A percentile compares a stretch with the other conserved stretches of the same genome.
These are phyloP conservation scores for Esperia sulphurella DNA, from an alignment of 2,888 invertebrate genomes.

Conservation along the genomic window DNA sequence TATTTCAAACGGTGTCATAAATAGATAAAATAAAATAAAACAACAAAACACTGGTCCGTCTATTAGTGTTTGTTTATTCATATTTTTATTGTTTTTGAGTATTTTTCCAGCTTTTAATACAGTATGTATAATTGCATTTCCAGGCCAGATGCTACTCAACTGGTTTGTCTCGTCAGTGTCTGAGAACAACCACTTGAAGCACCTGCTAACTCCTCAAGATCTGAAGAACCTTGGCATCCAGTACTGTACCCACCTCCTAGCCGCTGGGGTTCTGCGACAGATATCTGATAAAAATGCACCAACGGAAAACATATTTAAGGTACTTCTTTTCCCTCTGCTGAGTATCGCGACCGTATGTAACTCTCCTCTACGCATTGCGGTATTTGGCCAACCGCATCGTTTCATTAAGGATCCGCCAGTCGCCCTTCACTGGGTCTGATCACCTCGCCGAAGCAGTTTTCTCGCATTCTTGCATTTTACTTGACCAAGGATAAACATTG, in stretches of 20 bases:
- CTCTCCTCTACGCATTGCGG: too few relatives aligned
- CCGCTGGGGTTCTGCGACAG: conserved; percentile 91
- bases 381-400: too few relatives aligned
- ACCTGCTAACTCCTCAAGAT: conserved; percentile 83
- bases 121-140: conserved; percentile 27
- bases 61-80: neutral
- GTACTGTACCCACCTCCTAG: conserved; percentile 92
- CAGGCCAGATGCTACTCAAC: conserved; percentile 95
- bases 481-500: too few relatives aligned
- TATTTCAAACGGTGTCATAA: neutral
- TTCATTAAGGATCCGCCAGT: too few relatives aligned
- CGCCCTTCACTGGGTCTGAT: too few relatives aligned
- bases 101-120: neutral
- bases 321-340: conserved; percentile 31
- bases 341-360: too few relatives aligned
- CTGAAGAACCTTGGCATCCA: conserved; percentile 87
- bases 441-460: too few relatives aligned
- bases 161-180: conserved; percentile 91
- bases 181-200: conserved; percentile 83
- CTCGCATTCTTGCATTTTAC: too few relatives aligned
- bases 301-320: conserved; percentile 84
- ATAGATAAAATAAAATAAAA: neutral
- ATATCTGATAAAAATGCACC: conserved; percentile 86
- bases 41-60: neutral
- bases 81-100: neutral